phyloP scores from a whole-genome alignment of 2,113 vertebrate species.

The Apodemus speciosus region DNA sequence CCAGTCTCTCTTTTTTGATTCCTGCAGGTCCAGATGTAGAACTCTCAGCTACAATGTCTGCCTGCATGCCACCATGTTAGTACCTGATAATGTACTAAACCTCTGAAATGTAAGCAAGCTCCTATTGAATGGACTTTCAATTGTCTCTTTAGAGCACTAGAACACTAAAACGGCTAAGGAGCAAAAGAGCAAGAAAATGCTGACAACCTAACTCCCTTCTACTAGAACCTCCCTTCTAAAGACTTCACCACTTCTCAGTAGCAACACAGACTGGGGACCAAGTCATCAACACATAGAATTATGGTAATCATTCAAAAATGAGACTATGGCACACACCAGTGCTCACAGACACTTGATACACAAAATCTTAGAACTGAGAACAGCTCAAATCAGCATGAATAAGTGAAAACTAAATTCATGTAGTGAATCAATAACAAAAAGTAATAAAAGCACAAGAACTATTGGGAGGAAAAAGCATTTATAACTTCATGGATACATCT shows the following conservation, averaged over 20 bases:
- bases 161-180: not conserved
- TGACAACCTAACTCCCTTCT: not conserved
- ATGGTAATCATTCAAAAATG: not conserved
- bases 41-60: not conserved
- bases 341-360: not conserved
- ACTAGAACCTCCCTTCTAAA: not conserved
- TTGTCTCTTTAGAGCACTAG: not conserved
- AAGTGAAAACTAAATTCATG: slow-evolving; percentile 15
- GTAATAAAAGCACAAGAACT: not conserved
- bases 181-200: not conserved
- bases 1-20: not conserved
- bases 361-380: not conserved
- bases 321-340: not conserved
- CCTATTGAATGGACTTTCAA: not conserved
- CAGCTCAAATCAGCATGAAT: not conserved
- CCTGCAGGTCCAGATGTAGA: not conserved
- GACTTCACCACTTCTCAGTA: not conserved
- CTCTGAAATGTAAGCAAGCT: not conserved
- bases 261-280: not conserved
- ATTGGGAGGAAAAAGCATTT: too few species aligned
- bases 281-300: not conserved
- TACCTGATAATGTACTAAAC: not conserved
- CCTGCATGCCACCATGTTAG: not conserved
- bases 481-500: not conserved
- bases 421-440: not conserved